Evolutionary conservation across 2,888 invertebrate species (phyloP).

Genomic region (Phasia obesa): DNA sequence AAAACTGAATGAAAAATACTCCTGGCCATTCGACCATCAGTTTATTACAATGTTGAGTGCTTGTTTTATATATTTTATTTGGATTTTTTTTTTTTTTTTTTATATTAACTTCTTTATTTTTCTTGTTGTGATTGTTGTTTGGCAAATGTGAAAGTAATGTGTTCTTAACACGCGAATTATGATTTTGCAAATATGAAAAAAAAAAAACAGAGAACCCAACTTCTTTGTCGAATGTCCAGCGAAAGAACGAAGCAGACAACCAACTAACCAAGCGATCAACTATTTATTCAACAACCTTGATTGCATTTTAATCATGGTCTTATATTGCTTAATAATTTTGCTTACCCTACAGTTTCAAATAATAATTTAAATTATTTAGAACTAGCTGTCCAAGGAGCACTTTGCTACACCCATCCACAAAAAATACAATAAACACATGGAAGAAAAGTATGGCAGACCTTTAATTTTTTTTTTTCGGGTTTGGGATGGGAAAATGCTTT

Average conservation of each 20-base stretch:
- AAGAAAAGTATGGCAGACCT: too few relatives aligned
- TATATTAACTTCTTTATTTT: slow-evolving; percentile 2
- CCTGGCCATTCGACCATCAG: slow-evolving; percentile 57
- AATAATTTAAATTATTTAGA: background rate
- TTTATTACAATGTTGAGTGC: slow-evolving; percentile 55
- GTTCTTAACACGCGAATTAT: slow-evolving; percentile 80
- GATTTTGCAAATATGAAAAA: slow-evolving; percentile 75
- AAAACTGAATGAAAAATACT: slow-evolving; percentile 47
- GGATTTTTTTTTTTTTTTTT: slow-evolving; percentile 1
- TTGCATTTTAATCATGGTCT: slow-evolving; percentile 70
- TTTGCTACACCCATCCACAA: too few relatives aligned
- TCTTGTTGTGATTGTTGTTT: slow-evolving; percentile 64
- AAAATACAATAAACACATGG: too few relatives aligned
- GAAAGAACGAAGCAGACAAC: slow-evolving; percentile 6
- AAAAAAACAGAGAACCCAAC: too few relatives aligned
- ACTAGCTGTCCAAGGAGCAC: too few relatives aligned
- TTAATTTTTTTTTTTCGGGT: too few relatives aligned
- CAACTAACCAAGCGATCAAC: slow-evolving; percentile 15
- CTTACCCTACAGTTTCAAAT: slow-evolving; percentile 26
- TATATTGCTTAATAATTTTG: slow-evolving; percentile 50
- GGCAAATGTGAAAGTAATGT: slow-evolving; percentile 80
- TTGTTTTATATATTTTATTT: slow-evolving; percentile 39
- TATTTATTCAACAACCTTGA: slow-evolving; percentile 67
- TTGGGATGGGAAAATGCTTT: too few relatives aligned
- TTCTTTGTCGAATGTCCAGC: slow-evolving; percentile 36